A percentile compares a stretch with the other conserved stretches of the same genome.
Evolutionary conservation across 2,797 vertebrate genomes (phyloP).

Genomic region (Rhyacichthys aspro): DNA sequence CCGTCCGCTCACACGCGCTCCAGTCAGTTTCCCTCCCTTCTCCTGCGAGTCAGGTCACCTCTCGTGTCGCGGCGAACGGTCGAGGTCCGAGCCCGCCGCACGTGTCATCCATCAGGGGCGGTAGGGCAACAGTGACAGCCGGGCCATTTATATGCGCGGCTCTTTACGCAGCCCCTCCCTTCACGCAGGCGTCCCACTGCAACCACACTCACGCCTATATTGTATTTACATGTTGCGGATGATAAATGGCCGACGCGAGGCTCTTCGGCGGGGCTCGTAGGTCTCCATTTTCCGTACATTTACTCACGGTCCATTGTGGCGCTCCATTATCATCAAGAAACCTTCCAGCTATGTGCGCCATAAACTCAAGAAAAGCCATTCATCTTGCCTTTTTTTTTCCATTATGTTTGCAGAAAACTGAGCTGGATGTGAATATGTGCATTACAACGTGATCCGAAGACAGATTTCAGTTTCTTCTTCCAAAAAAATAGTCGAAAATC

Average conservation of each 20-base stretch:
- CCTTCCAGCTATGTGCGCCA: slow-evolving; percentile 25
- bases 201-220: neutral
- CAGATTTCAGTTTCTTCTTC: neutral
- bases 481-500: slow-evolving; percentile 33
- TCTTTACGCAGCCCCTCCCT: slow-evolving; percentile 22
- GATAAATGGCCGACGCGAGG: neutral
- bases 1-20: slow-evolving; percentile 11
- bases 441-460: neutral
- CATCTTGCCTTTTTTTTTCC: slow-evolving; percentile 34
- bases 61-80: slow-evolving; percentile 52
- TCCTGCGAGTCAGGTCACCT: slow-evolving; percentile 64
- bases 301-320: slow-evolving; percentile 26
- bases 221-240: neutral
- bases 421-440: slow-evolving; percentile 23
- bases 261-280: slow-evolving; percentile 1
- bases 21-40: slow-evolving; percentile 30
- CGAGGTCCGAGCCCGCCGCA: slow-evolving; percentile 47
- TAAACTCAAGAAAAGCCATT: slow-evolving; percentile 35
- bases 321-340: slow-evolving; percentile 22
- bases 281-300: slow-evolving; percentile 10
- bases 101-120: slow-evolving; percentile 60
- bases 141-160: slow-evolving; percentile 60
- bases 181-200: neutral
- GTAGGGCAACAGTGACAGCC: slow-evolving; percentile 55
- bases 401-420: slow-evolving; percentile 36